A percentile compares a stretch with the other conserved stretches of the same genome.
phyloP scores from a whole-genome alignment of 2,797 vertebrate species.

The Buceros bicornis region DNA sequence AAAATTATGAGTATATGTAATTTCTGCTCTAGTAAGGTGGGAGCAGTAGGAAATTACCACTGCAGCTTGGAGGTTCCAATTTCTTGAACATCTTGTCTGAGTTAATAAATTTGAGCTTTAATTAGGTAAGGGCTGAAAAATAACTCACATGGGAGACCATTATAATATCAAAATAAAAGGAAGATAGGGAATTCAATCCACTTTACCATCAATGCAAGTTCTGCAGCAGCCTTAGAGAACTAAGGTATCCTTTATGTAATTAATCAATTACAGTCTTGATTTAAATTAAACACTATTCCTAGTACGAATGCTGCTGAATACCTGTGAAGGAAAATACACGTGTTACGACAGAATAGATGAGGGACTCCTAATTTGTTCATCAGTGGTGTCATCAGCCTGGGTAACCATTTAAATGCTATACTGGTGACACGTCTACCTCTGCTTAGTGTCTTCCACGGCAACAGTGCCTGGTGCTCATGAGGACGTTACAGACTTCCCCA shows the following conservation, averaged over 20 bases:
- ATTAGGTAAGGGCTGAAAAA: not conserved
- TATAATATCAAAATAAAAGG: not conserved
- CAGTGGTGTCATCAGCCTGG: not conserved
- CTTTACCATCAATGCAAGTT: not conserved
- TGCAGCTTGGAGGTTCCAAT: not conserved
- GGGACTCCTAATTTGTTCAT: not conserved
- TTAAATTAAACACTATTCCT: not conserved
- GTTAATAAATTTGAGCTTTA: constrained; percentile 1
- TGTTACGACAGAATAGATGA: not conserved
- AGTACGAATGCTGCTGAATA: not conserved
- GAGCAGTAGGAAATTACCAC: not conserved
- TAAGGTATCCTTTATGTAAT: not conserved
- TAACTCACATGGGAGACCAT: not conserved
- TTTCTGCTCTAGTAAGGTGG: not conserved
- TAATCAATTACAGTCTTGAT: not conserved
- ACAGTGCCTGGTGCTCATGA: not conserved
- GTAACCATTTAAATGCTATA: not conserved
- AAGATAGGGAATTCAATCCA: not conserved
- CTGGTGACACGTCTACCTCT: not conserved
- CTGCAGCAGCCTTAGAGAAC: not conserved
- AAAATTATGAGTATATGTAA: not conserved
- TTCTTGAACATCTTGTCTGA: not conserved
- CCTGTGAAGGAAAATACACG: not conserved
- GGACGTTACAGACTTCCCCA: not conserved
- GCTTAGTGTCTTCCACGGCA: not conserved